Evolutionary conservation across 2,888 invertebrate genomes (phyloP).

Genomic region (Quadriops clusia): DNA sequence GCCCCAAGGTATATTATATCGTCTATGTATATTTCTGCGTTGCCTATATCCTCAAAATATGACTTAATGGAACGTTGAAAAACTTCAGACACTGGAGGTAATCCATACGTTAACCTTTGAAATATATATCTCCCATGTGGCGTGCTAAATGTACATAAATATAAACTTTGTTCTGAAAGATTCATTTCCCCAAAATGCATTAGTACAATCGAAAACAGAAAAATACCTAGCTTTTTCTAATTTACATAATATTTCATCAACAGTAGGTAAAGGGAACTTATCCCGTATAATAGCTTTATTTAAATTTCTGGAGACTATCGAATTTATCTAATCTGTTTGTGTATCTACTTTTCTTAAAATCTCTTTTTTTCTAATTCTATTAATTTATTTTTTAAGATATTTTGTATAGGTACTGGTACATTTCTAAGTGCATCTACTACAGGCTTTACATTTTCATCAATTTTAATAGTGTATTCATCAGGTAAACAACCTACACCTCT

Average conservation of each 20-base stretch:
- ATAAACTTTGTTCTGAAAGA: slow-evolving; percentile 1
- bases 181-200: slow-evolving; percentile 5
- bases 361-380: too few species aligned
- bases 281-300: slow-evolving; percentile 2
- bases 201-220: not conserved
- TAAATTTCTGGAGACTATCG: too few species aligned
- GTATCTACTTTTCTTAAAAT: too few species aligned
- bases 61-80: slow-evolving; percentile 16
- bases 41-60: slow-evolving; percentile 17
- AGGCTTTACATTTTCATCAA: too few species aligned
- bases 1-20: slow-evolving; percentile 20
- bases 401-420: too few species aligned
- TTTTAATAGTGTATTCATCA: too few species aligned
- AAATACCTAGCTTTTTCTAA: not conserved
- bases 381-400: too few species aligned
- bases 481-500: too few species aligned
- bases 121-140: slow-evolving; percentile 10
- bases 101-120: slow-evolving; percentile 12
- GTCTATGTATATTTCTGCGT: slow-evolving; percentile 20
- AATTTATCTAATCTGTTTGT: too few species aligned
- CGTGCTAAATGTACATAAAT: slow-evolving; percentile 7
- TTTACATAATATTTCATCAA: not conserved
- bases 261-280: not conserved
- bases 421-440: too few species aligned
- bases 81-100: slow-evolving; percentile 16